Evolutionary conservation across 1,140 invertebrate genomes (phyloP), one percentile per base, ranked within the genome.

Genomic region (Drosophila novamexicana): DNA sequence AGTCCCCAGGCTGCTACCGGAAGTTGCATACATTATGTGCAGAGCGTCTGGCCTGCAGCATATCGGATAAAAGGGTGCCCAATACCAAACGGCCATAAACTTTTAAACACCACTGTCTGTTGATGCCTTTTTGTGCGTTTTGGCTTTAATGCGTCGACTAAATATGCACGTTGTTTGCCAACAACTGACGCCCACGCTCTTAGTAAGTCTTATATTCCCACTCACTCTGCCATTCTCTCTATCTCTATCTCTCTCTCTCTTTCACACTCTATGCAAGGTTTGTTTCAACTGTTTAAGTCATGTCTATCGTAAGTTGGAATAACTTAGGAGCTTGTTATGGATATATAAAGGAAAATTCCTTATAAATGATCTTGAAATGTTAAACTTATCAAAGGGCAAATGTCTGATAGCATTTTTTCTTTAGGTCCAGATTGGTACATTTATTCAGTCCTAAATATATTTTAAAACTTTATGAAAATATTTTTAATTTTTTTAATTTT

Each of bases 21-120:
- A 88, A 76, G 75, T 79, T 66, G 76, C 83, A 88, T 79, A 83
- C 68, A 82, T 86, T 76, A 82, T 67, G 83, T 77, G n/a, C 42
- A 59, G 7, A 81, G 79, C 22, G 70, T 63, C 59, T 71, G 42
- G 42, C 68, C 52, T 39, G 22, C 37, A 71, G 61, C 68, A 52
- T 53, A 68, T 68, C 65, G 65, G 65, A 74, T 74, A 74, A 69
- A 59, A 53, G 58, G 47, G 71, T 65, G 59, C 71, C 75, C 72
- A 65, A 82, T 82, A 77, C 53, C 72, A 68, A 58, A 34, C 8
- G 73, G 75, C 68, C 71, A 76, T 77, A 79, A 86, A 77, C 83
- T 86, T 79, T 86, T 79, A 68, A 82, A 70, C 81, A 67, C 64
- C 64, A 75, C 39, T 79, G 77, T 85, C 74, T 78, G 81, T 34